Percentiles rank a stretch among this genome's conserved stretches.
These are phyloP conservation scores for Petrosia ficiformis DNA, from an alignment of 37 sponge, comb jelly and placozoan genomes.

Conservation along the genomic window DNA sequence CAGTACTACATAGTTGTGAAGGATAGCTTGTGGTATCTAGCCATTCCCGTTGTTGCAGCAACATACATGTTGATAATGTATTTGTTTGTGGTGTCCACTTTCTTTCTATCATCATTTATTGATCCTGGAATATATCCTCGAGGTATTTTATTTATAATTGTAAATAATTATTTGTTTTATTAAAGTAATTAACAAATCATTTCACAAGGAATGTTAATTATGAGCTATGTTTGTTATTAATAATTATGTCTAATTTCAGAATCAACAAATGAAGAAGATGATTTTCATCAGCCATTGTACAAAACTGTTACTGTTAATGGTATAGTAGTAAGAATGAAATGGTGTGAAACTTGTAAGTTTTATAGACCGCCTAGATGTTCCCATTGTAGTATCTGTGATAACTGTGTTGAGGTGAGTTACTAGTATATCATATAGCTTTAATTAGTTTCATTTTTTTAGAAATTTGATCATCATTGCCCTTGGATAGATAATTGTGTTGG, in stretches of 20 bases:
- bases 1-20: conserved; percentile 17
- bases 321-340: conserved; percentile 80
- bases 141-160: conserved; percentile 47
- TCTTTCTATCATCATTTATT: conserved; percentile 88
- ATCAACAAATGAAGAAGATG: conserved; percentile 73
- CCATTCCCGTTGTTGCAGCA: conserved; percentile 53
- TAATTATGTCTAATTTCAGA: conserved; percentile 12
- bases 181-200: not conserved
- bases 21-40: not conserved
- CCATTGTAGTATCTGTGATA: conserved; percentile 97
- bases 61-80: conserved; percentile 68
- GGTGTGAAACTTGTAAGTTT: conserved; percentile 98
- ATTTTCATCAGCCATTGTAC: conserved; percentile 76
- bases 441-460: conserved; percentile 31
- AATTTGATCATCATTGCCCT: conserved; percentile 99
- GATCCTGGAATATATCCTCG: conserved; percentile 96
- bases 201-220: too few relatives aligned
- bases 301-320: conserved; percentile 63
- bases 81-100: conserved; percentile 68
- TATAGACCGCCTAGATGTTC: conserved; percentile 96
- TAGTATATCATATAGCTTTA: not conserved
- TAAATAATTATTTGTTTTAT: not conserved
- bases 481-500: conserved; percentile 99
- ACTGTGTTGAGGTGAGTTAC: conserved; percentile 91
- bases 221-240: too few relatives aligned